Evolutionary conservation across 2,888 invertebrate species (phyloP).

Genomic region (Idaea straminata): DNA sequence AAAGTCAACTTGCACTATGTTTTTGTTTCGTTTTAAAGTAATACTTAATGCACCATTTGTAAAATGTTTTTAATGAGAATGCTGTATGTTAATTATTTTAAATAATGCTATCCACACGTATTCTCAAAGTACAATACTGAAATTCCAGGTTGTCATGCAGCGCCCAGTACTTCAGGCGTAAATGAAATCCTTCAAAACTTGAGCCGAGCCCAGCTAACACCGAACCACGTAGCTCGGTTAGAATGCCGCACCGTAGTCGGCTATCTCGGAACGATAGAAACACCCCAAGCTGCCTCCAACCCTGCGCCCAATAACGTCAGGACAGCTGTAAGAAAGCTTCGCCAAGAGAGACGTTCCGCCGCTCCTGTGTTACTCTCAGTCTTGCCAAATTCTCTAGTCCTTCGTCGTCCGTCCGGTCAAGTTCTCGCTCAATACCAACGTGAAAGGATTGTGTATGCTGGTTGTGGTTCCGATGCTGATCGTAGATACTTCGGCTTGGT

Average conservation of each 20-base stretch:
- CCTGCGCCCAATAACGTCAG: conserved; percentile 89
- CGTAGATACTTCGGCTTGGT: conserved; percentile 95
- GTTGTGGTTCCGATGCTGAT: conserved; percentile 94
- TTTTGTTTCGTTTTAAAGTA: neutral
- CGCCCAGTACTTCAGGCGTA: conserved; percentile 66
- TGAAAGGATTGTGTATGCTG: conserved; percentile 92
- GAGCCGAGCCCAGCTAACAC: conserved; percentile 61
- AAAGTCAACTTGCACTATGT: neutral
- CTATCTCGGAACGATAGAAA: conserved; percentile 97
- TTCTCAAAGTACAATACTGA: neutral
- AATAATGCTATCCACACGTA: neutral
- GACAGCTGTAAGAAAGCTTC: conserved; percentile 92
- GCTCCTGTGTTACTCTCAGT: conserved; percentile 93
- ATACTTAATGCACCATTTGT: neutral
- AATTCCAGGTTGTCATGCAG: conserved; percentile 65
- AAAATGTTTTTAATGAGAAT: neutral
- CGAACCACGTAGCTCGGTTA: conserved; percentile 74
- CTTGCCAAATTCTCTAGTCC: conserved; percentile 87
- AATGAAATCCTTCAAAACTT: conserved; percentile 68
- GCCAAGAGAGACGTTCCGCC: conserved; percentile 93
- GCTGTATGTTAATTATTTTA: neutral
- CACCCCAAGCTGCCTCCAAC: conserved; percentile 90
- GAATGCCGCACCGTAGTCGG: conserved; percentile 94
- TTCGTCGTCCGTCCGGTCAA: conserved; percentile 88
- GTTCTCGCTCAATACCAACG: conserved; percentile 93